phyloP scores from a whole-genome alignment of 2,888 invertebrate genomes.

The Phyllotreta striolata region DNA sequence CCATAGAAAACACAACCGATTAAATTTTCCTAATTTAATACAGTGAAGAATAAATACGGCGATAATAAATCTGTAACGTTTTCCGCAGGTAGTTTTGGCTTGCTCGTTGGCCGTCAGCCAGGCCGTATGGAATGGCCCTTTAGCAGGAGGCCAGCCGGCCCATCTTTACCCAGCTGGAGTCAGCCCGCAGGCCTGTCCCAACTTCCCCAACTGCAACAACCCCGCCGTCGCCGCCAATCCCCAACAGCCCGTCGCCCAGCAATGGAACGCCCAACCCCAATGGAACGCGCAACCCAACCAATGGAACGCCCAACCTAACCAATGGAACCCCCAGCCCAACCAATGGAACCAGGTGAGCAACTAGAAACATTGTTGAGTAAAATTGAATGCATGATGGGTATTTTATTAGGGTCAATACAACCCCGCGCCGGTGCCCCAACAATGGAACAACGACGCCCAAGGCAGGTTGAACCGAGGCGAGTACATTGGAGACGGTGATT shows the following conservation, averaged over 20 bases:
- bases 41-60: neutral
- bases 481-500: slow-evolving; percentile 60
- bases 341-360: slow-evolving; percentile 20
- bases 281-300: slow-evolving; percentile 36
- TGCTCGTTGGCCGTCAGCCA: slow-evolving; percentile 53
- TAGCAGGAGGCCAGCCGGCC: slow-evolving; percentile 60
- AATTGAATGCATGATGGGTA: neutral
- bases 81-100: slow-evolving; percentile 56
- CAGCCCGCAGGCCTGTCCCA: slow-evolving; percentile 60
- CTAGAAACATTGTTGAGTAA: neutral
- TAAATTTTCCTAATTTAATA: slow-evolving; percentile 4
- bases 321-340: slow-evolving; percentile 37
- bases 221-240: slow-evolving; percentile 59
- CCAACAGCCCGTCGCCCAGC: slow-evolving; percentile 48
- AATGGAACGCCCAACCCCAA: slow-evolving; percentile 37
- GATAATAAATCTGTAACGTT: neutral
- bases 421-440: slow-evolving; percentile 49
- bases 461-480: slow-evolving; percentile 54
- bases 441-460: slow-evolving; percentile 50
- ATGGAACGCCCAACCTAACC: slow-evolving; percentile 36
- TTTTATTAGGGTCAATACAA: slow-evolving; percentile 31
- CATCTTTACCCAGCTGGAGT: slow-evolving; percentile 59
- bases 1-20: neutral
- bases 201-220: slow-evolving; percentile 59
- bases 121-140: slow-evolving; percentile 58